Percentiles rank a stretch among this genome's conserved stretches.
Evolutionary conservation across 2,797 vertebrate species (phyloP).

Genomic region (Brotula barbata): DNA sequence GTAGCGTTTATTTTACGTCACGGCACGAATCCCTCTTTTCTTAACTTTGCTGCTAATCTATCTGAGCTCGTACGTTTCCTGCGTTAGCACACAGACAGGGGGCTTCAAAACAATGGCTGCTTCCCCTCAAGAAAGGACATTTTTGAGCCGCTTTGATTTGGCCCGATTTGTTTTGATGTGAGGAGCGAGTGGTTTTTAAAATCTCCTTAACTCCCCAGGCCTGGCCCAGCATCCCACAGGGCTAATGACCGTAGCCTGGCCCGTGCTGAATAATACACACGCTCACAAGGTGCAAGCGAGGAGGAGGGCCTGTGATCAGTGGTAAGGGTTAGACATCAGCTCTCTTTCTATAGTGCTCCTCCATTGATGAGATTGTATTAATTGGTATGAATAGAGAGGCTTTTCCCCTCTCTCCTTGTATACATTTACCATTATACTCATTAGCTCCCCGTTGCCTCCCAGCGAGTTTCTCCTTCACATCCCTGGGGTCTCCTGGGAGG

Average conservation of each 20-base stretch:
- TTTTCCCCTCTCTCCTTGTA: slow-evolving; percentile 73
- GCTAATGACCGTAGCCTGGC: slow-evolving; percentile 74
- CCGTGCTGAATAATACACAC: slow-evolving; percentile 69
- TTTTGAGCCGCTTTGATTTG: slow-evolving; percentile 76
- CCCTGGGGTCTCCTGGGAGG: slow-evolving; percentile 80
- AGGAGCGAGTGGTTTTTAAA: slow-evolving; percentile 80
- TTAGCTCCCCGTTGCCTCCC: slow-evolving; percentile 81
- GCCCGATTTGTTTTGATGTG: slow-evolving; percentile 79
- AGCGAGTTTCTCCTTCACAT: slow-evolving; percentile 76
- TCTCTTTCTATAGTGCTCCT: slow-evolving; percentile 65
- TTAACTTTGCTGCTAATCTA: background rate
- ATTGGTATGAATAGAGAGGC: slow-evolving; percentile 79
- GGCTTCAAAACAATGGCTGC: slow-evolving; percentile 52
- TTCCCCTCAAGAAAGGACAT: slow-evolving; percentile 55
- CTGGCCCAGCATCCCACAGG: slow-evolving; percentile 68
- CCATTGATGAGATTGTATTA: slow-evolving; percentile 82
- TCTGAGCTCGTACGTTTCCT: slow-evolving; percentile 4
- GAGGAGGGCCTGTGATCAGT: slow-evolving; percentile 49
- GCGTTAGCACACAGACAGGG: background rate
- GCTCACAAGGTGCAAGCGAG: slow-evolving; percentile 49
- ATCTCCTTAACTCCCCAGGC: slow-evolving; percentile 77
- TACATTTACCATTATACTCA: slow-evolving; percentile 86
- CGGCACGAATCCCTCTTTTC: background rate
- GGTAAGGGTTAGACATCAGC: slow-evolving; percentile 56
- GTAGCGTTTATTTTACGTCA: slow-evolving; percentile 16